phyloP scores from a whole-genome alignment of 2,113 vertebrate species.

The Rhea pennata region DNA sequence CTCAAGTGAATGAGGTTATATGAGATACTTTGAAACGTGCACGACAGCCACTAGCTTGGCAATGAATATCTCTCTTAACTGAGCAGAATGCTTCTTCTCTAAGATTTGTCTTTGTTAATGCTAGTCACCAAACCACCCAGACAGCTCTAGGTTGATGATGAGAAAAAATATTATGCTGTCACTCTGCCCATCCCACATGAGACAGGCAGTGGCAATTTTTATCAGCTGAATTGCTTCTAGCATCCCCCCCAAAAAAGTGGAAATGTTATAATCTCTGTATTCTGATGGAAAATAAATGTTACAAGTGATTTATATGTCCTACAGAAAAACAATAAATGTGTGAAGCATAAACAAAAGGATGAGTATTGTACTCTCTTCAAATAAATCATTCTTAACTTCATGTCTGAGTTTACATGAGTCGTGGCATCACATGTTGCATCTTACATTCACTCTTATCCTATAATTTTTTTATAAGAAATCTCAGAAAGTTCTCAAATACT shows the following conservation, averaged over 20 bases:
- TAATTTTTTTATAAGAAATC: background rate
- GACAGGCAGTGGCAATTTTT: background rate
- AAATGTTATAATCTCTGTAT: background rate
- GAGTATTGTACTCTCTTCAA: background rate
- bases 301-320: background rate
- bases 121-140: background rate
- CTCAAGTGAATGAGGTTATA: background rate
- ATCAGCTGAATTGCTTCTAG: background rate
- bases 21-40: background rate
- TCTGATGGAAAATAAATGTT: conserved; percentile 15
- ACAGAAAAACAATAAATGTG: background rate
- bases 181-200: background rate
- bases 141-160: background rate
- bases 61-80: background rate
- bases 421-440: background rate
- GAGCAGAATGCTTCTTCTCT: background rate
- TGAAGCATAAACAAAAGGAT: background rate
- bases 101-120: background rate
- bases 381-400: background rate
- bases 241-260: background rate
- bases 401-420: background rate
- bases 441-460: background rate
- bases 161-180: background rate
- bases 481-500: background rate
- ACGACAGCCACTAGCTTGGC: background rate